These are phyloP conservation scores for Lepilemur ruficaudatus DNA, from an alignment of 2,797 vertebrate species.

Conservation along the genomic window DNA sequence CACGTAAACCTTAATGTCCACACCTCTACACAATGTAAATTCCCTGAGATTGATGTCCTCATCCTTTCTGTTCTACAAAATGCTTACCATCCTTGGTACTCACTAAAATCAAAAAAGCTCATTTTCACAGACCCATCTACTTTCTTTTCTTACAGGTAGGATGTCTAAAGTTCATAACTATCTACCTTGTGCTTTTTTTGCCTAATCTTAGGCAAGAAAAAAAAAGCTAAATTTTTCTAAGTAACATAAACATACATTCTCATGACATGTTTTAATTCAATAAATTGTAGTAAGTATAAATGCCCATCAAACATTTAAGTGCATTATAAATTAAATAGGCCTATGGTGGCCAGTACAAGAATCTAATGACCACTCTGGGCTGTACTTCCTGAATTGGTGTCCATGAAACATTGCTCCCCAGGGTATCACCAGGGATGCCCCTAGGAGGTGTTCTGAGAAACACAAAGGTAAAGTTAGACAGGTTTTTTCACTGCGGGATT, in stretches of 20 bases:
- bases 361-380: neutral
- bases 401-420: neutral
- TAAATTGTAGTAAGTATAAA: neutral
- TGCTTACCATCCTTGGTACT: neutral
- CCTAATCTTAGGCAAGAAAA: neutral
- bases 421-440: neutral
- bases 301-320: neutral
- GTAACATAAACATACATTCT: neutral
- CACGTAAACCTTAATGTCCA: slow-evolving; percentile 19
- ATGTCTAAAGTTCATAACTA: neutral
- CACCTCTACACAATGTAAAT: neutral
- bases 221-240: slow-evolving; percentile 53
- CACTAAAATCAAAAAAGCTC: neutral
- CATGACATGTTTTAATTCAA: neutral
- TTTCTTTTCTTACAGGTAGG: slow-evolving; percentile 20
- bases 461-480: neutral
- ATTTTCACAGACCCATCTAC: neutral
- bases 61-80: neutral
- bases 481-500: neutral
- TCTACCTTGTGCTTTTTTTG: neutral
- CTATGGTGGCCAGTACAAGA: neutral
- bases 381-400: neutral
- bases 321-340: neutral
- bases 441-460: neutral
- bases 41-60: neutral